Evolutionary conservation across 1,140 invertebrate species (phyloP).

Genomic region (Coptotermes formosanus): DNA sequence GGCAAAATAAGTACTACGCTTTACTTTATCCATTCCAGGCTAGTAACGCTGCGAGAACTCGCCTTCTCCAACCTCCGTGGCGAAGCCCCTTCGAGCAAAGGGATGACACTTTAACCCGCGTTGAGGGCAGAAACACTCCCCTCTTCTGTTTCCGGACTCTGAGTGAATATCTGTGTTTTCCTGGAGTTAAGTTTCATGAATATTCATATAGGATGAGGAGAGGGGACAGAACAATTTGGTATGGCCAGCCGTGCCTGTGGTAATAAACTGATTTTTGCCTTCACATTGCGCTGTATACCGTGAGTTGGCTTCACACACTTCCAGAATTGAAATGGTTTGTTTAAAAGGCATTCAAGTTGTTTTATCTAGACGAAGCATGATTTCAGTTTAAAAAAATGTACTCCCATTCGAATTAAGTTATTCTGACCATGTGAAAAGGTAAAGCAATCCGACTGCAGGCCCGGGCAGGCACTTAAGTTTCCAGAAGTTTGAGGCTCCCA

Average conservation of each 20-base stretch:
- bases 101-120: background rate
- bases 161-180: background rate
- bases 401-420: no score
- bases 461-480: no score
- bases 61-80: background rate
- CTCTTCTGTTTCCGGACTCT: background rate
- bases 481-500: no score
- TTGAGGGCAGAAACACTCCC: background rate
- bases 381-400: no score
- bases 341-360: no score
- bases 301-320: background rate
- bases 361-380: no score
- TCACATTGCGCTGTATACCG: background rate
- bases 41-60: no score
- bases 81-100: background rate
- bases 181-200: background rate
- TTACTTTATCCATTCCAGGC: no score
- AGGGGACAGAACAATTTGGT: background rate
- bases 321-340: background rate
- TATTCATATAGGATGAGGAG: background rate
- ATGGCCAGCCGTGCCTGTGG: background rate
- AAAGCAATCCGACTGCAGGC: no score
- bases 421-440: no score
- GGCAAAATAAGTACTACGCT: no score
- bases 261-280: background rate